phyloP scores from a whole-genome alignment of 2,113 vertebrate genomes.

The Cygnus atratus region DNA sequence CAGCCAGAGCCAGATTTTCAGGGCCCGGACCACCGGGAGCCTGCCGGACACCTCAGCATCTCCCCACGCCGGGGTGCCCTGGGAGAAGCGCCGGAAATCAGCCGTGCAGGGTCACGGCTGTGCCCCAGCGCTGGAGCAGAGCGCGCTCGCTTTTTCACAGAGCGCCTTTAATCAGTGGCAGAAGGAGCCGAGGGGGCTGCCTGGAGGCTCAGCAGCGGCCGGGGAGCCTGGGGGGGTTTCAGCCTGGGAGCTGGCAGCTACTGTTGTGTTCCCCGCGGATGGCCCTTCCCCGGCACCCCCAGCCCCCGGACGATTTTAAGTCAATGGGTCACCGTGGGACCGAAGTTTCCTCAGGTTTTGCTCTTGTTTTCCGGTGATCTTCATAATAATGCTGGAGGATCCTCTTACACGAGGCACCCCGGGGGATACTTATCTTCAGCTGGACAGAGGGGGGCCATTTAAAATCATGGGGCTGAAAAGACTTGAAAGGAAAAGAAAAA shows the following conservation, averaged over 20 bases:
- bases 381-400: slow-evolving; percentile 12
- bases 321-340: not conserved
- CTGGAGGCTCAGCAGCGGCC: not conserved
- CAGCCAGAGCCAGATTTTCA: not conserved
- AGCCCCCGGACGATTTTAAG: not conserved
- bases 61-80: not conserved
- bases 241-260: not conserved
- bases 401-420: not conserved
- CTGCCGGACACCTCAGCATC: not conserved
- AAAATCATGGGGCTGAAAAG: not conserved
- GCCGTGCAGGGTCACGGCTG: not conserved
- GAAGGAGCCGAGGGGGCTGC: not conserved
- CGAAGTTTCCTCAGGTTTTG: not conserved
- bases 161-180: not conserved
- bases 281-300: not conserved
- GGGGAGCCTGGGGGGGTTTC: not conserved
- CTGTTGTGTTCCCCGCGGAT: not conserved
- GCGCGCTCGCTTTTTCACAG: not conserved
- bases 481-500: not conserved
- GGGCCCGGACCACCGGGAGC: not conserved
- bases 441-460: not conserved
- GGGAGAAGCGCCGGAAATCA: not conserved
- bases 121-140: not conserved
- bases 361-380: not conserved
- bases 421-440: not conserved